These are phyloP conservation scores for Zootoca vivipara DNA, from an alignment of 2,113 vertebrate genomes.

Conservation along the genomic window DNA sequence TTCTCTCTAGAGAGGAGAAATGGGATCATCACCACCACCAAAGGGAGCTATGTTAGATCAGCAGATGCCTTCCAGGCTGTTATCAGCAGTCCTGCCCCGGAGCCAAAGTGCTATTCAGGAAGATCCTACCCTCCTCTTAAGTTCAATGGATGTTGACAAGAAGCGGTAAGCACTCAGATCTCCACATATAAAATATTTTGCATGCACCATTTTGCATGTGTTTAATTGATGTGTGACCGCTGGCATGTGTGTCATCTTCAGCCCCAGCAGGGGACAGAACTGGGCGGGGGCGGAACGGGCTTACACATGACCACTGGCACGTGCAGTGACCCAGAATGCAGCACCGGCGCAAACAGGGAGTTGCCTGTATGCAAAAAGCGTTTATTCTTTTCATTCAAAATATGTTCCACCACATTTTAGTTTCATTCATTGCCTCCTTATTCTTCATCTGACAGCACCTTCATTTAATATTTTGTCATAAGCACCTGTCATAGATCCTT, in stretches of 20 bases:
- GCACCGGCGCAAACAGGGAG: too few species aligned
- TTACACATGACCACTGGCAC: too few species aligned
- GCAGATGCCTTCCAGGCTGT: slow-evolving; percentile 26
- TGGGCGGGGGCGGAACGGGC: too few species aligned
- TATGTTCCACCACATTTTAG: background rate
- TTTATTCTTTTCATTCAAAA: background rate
- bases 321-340: too few species aligned
- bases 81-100: slow-evolving; percentile 15
- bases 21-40: slow-evolving; percentile 27
- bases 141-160: background rate
- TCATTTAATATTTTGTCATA: slow-evolving; percentile 4
- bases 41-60: slow-evolving; percentile 30
- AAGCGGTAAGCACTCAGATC: slow-evolving; percentile 41
- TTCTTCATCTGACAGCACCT: background rate
- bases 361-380: background rate
- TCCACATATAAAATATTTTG: background rate
- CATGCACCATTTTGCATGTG: background rate
- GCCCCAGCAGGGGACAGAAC: too few species aligned
- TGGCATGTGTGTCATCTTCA: too few species aligned
- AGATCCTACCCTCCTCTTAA: background rate
- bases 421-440: background rate
- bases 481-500: background rate
- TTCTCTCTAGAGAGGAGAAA: slow-evolving; percentile 38
- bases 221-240: background rate
- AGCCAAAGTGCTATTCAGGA: slow-evolving; percentile 11